These are phyloP conservation scores for Phrixothrix hirtus DNA, from an alignment of 2,888 invertebrate genomes.

Conservation along the genomic window DNA sequence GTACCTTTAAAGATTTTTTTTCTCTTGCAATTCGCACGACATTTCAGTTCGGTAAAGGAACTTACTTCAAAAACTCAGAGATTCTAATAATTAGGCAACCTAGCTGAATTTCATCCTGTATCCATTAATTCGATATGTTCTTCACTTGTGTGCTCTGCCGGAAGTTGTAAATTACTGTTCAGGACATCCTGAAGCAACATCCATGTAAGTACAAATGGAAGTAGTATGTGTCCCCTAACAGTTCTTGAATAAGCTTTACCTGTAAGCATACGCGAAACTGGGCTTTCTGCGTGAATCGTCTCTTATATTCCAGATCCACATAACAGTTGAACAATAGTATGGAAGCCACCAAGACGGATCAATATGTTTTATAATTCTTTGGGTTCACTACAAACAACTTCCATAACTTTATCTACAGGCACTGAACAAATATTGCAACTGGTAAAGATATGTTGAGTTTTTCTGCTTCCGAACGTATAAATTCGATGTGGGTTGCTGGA, in stretches of 20 bases:
- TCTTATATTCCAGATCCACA: conserved; percentile 1
- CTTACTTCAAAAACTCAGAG: no score
- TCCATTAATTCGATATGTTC: not conserved
- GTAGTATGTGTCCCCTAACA: conserved; percentile 2
- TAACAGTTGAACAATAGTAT: not conserved
- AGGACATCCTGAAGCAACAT: conserved; percentile 2
- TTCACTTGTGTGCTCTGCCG: not conserved
- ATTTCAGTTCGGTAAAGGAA: no score
- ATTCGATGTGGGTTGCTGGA: conserved; percentile 5
- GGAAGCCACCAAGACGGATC: conserved; percentile 4
- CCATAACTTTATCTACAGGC: not conserved
- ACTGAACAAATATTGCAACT: conserved; percentile 1
- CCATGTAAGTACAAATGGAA: conserved; percentile 1
- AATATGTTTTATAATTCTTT: conserved; percentile 2
- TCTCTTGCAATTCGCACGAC: no score
- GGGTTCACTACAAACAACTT: not conserved
- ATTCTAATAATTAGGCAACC: no score
- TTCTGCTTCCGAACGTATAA: no score
- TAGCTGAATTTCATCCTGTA: no score
- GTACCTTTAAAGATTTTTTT: no score
- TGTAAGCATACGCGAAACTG: not conserved
- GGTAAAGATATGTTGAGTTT: conserved; percentile 5
- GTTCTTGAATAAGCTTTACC: conserved; percentile 2
- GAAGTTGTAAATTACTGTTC: conserved; percentile 2
- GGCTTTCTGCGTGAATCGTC: conserved; percentile 3